Evolutionary conservation across 2,888 invertebrate species (phyloP).

Genomic region (Cactoblastis cactorum): DNA sequence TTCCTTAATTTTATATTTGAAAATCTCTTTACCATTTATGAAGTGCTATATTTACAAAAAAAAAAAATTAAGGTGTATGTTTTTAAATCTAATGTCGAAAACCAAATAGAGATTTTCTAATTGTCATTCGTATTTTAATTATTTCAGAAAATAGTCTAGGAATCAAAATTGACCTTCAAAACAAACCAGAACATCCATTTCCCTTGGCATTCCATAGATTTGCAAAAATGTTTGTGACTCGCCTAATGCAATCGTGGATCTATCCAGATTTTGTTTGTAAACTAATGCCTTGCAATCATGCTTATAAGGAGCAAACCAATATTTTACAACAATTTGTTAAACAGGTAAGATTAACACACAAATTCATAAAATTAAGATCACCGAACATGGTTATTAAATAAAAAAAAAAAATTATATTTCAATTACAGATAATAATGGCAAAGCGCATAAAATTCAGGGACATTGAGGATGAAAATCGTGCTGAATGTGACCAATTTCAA

Average conservation of each 20-base stretch:
- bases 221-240: constrained; percentile 13
- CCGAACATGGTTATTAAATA: not conserved
- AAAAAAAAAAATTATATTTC: constrained; percentile 5
- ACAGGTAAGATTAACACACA: constrained; percentile 17
- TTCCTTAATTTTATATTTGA: too few relatives aligned
- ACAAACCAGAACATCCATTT: constrained; percentile 20
- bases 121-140: not conserved
- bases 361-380: not conserved
- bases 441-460: constrained; percentile 28
- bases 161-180: constrained; percentile 18
- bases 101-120: not conserved
- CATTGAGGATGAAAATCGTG: constrained; percentile 20
- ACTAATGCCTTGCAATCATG: constrained; percentile 23
- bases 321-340: constrained; percentile 19
- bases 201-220: constrained; percentile 20
- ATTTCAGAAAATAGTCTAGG: constrained; percentile 30
- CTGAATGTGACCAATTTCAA: constrained; percentile 16
- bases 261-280: constrained; percentile 21
- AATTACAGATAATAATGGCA: constrained; percentile 26
- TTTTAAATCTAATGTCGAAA: too few relatives aligned
- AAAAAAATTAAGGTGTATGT: too few relatives aligned
- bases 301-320: constrained; percentile 22
- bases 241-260: constrained; percentile 26
- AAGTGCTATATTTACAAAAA: too few relatives aligned
- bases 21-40: too few relatives aligned